Evolutionary conservation across 2,113 vertebrate genomes (phyloP), one percentile per base, ranked within the genome.

Genomic region (Spea multiplicata): DNA sequence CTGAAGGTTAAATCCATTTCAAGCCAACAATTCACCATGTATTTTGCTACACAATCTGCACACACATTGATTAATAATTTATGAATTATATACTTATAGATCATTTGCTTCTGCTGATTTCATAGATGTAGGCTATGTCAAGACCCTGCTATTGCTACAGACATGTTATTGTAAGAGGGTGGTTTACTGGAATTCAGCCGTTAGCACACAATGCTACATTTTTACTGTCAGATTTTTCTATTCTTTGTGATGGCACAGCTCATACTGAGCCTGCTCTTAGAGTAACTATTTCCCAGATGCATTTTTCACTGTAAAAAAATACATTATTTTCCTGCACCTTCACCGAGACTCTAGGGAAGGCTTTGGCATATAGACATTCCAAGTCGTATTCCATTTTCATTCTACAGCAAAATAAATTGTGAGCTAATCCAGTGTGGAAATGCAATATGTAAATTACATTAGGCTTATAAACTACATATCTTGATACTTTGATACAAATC

Each of bases 61-160:
- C 30, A 30, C 30, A 30, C 30, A 30, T 30, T 30, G 30, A 30
- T 30, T 30, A 30, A 30, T 30, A 30, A 30, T 30, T 30, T 30
- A 30, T 30, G 30, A 30, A 30, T 30, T 30, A 30, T 30, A 30
- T 2, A 30, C 30, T 30, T 30, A 30, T 30, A 30, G 30, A 30
- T 30, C 30, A 30, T 30, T 30, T 30, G 80, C 30, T 30, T 30
- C 30, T 86, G 85, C 87, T 86, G 84, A 86, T 52, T 52, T 52
- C 50, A 52, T 7, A 52, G 9, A 52, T 52, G 6, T 10, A 7
- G 6, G 6, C 50, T 10, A 52, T 6, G 50, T 52, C 50, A 52
- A 52, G 50, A 52, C 6, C 50, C 2, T 3, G 6, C 50, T 52
- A 52, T 10, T 52, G 9, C 9, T 10, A 52, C 6, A 52, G 50